Percentiles rank a stretch among this genome's conserved stretches.
These are phyloP conservation scores for Myripristis murdjan DNA, from an alignment of 2,797 vertebrate genomes.

Conservation along the genomic window DNA sequence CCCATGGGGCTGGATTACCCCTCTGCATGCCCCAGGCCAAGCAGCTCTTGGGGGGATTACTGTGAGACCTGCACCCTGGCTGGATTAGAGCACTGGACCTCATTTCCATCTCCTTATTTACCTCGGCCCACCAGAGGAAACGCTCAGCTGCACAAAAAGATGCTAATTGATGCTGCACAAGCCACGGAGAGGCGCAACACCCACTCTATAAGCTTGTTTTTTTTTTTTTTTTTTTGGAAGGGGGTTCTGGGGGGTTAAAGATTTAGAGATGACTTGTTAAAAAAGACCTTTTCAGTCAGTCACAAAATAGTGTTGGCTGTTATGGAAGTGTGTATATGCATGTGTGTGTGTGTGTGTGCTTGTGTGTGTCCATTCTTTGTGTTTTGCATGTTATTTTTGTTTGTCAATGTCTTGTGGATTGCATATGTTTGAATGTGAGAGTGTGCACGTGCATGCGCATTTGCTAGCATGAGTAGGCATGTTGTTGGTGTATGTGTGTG, in stretches of 20 bases:
- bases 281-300: conserved; percentile 61
- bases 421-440: neutral
- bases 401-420: too few relatives aligned
- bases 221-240: conserved; percentile 7
- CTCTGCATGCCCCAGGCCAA: conserved; percentile 87
- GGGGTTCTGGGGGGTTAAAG: conserved; percentile 47
- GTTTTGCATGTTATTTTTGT: conserved; percentile 1
- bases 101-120: conserved; percentile 84
- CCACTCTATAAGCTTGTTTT: conserved; percentile 63
- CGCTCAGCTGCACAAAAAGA: conserved; percentile 83
- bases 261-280: conserved; percentile 67
- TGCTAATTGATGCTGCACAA: conserved; percentile 85
- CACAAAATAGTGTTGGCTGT: conserved; percentile 28
- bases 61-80: conserved; percentile 84
- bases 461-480: too few relatives aligned
- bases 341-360: conserved; percentile 6
- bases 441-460: too few relatives aligned
- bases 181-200: conserved; percentile 65
- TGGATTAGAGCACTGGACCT: conserved; percentile 85
- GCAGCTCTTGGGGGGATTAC: conserved; percentile 86
- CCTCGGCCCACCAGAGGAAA: conserved; percentile 79
- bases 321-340: conserved; percentile 6
- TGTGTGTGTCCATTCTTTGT: conserved; percentile 16
- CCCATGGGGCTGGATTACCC: conserved; percentile 87
- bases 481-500: too few relatives aligned